Conservation (phyloP, 2,797 vertebrate genomes). For the Phoebastria nigripes region DNA sequence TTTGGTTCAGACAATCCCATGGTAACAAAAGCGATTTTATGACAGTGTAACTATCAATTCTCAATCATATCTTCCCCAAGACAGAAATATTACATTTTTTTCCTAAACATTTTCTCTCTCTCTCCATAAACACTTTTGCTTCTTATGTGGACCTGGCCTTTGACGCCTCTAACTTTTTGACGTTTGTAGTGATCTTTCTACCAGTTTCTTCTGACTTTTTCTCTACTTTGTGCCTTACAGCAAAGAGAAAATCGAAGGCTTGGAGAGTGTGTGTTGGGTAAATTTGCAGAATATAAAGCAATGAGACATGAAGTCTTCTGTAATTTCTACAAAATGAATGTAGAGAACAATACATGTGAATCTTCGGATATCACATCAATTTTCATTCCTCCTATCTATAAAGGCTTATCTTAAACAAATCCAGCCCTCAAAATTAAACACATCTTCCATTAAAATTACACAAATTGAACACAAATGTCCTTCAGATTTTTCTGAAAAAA, state of each 20-base stretch:
- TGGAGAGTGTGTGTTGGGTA: not conserved
- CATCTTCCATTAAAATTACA: not conserved
- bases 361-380: not conserved
- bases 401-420: not conserved
- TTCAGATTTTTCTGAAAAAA: not conserved
- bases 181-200: not conserved
- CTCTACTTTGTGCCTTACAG: not conserved
- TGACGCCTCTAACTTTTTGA: not conserved
- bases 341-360: not conserved
- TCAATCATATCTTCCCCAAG: not conserved
- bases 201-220: not conserved
- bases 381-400: not conserved
- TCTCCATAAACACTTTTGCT: not conserved
- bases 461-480: not conserved
- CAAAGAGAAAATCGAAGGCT: not conserved
- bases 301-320: not conserved
- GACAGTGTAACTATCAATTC: not conserved
- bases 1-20: not conserved
- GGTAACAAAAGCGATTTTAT: not conserved
- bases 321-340: not conserved
- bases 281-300: not conserved
- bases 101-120: not conserved
- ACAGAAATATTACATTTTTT: not conserved
- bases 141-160: not conserved
- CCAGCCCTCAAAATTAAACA: not conserved